Conservation (phyloP, 2,888 invertebrate genomes). For the Sphaerophoria taeniata region DNA sequence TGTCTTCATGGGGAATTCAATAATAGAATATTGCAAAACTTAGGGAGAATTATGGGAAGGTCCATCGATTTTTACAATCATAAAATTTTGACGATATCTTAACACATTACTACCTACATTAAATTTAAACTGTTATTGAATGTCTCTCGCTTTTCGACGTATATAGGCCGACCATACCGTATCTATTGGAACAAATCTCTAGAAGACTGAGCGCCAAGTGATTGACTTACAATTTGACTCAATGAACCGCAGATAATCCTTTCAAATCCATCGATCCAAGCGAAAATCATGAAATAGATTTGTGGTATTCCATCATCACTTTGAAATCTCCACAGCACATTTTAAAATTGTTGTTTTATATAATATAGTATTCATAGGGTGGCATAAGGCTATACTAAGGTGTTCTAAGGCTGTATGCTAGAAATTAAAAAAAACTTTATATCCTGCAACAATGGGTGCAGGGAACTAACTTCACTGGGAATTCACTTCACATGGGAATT, state of each 20-base stretch:
- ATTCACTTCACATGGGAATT: too few species aligned
- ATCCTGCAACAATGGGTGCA: too few species aligned
- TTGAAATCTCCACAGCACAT: constrained; percentile 6
- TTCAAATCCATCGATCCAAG: constrained; percentile 68
- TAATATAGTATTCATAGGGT: too few species aligned
- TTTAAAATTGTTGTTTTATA: too few species aligned
- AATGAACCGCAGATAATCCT: constrained; percentile 74
- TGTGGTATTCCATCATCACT: constrained; percentile 62
- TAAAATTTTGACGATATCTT: not conserved
- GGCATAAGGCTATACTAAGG: too few species aligned
- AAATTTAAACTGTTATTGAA: constrained; percentile 12
- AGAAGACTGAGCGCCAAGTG: constrained; percentile 56
- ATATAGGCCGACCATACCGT: constrained; percentile 14
- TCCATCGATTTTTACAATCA: not conserved
- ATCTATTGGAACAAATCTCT: constrained; percentile 14
- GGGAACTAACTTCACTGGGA: too few species aligned
- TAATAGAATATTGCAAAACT: too few species aligned
- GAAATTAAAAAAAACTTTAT: too few species aligned
- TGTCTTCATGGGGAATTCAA: too few species aligned
- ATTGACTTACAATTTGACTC: constrained; percentile 73
- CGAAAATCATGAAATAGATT: constrained; percentile 70
- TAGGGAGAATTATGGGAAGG: too few species aligned
- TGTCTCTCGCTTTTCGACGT: too few species aligned
- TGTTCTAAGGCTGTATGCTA: too few species aligned
- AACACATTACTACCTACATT: not conserved